Percentiles rank a stretch among this genome's conserved stretches.
Conservation (phyloP, 2,888 invertebrate genomes). For the Hoplodrina ambigua region DNA sequence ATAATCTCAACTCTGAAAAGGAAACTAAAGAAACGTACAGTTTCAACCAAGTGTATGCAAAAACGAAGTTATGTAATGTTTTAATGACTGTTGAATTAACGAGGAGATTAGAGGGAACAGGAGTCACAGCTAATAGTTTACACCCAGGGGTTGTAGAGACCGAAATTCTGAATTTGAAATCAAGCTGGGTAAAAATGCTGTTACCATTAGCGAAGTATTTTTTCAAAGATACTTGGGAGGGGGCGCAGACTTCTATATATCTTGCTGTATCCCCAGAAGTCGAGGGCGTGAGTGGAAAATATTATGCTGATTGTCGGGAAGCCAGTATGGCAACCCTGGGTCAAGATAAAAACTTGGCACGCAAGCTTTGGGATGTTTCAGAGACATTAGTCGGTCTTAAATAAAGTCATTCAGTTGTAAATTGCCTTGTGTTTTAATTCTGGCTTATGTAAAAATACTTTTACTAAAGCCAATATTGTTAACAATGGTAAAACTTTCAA, state of each 20-base stretch:
- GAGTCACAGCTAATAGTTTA: slow-evolving; percentile 94
- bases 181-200: slow-evolving; percentile 72
- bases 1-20: slow-evolving; percentile 73
- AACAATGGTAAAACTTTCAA: background rate
- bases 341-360: slow-evolving; percentile 85
- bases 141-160: slow-evolving; percentile 94
- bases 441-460: background rate
- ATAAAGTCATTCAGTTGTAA: slow-evolving; percentile 35
- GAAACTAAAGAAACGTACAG: slow-evolving; percentile 62
- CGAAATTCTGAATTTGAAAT: slow-evolving; percentile 84
- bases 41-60: slow-evolving; percentile 68
- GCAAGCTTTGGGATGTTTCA: slow-evolving; percentile 92
- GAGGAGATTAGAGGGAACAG: slow-evolving; percentile 91
- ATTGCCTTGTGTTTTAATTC: slow-evolving; percentile 19
- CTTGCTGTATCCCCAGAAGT: slow-evolving; percentile 89
- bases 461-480: background rate
- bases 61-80: slow-evolving; percentile 94
- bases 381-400: slow-evolving; percentile 72
- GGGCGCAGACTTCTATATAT: slow-evolving; percentile 89
- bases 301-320: slow-evolving; percentile 90
- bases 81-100: slow-evolving; percentile 93
- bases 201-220: slow-evolving; percentile 74
- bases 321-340: slow-evolving; percentile 80
- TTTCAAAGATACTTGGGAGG: slow-evolving; percentile 76
- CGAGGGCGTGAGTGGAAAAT: slow-evolving; percentile 90